Base-by-base conservation (phyloP, 2,113 vertebrate genomes). In the Emydura subglobosa region DNA sequence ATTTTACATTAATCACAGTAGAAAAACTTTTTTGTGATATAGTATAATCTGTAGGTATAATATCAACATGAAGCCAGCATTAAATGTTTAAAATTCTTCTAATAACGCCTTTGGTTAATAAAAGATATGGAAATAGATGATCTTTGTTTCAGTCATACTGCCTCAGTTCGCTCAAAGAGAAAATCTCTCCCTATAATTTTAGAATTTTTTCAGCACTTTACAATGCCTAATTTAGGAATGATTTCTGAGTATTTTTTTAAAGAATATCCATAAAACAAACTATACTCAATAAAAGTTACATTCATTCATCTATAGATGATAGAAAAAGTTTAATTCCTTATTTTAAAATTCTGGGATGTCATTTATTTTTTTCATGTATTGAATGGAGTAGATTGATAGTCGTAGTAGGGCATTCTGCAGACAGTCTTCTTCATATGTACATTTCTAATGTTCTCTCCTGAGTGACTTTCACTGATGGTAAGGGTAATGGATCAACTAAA, bases 221-320 rank as follows among this genome's bases (percentile, higher is more conserved):
- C 8, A 47, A 11, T 4, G 5, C 1, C 27, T 17, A 13, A 42
- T 4, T 14, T 49, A 1, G 16, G 8, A 34, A 2, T 31, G 9
- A 55, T 61, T 94, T 44, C 42, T 53, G 4, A 19, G 61, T 85
- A 42, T 1, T 86, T 65, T 61, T 79, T 10, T 85, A 82, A 80
- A 13, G 86, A 85, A 25, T 25, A 79, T 5, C 2, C 4, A 76
- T 57, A 94, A 79, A 16, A 79, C 31, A 65, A 84, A 34, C 10
- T 4, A 5, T 3, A 31, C 4, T 72, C 91, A 68, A 68, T 0
- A 7, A 49, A 82, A 59, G 2, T 65, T 83, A 7, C 1, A 14
- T 65, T 87, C 91, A 80, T 10, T 31, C 8, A 93, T 61, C 21
- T 8, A 44, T 10, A 51, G 57, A 12, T 3, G 3, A 82, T 13